Conservation (phyloP, 1,140 invertebrate genomes). For the Periplaneta americana region DNA sequence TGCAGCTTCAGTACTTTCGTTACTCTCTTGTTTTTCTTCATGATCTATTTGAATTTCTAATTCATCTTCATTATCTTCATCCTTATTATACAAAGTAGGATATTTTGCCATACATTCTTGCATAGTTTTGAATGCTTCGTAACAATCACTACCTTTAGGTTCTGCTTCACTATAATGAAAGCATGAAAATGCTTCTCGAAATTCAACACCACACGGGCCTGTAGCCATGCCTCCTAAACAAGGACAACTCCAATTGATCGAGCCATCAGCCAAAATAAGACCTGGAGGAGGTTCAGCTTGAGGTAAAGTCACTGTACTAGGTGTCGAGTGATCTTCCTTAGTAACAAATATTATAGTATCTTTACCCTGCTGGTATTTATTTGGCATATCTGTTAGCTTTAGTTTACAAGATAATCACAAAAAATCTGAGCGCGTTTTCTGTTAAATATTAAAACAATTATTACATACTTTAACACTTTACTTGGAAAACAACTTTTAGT, state of each 20-base stretch:
- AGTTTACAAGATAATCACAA: neutral
- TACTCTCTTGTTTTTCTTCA: neutral
- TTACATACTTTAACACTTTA: neutral
- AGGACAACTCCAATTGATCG: constrained; percentile 96
- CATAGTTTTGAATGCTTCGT: constrained; percentile 85
- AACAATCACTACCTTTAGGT: constrained; percentile 85
- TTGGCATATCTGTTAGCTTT: constrained; percentile 34
- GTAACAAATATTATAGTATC: constrained; percentile 80
- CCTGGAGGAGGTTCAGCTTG: constrained; percentile 69
- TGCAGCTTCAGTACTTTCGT: neutral
- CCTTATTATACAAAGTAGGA: constrained; percentile 77
- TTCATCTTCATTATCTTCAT: constrained; percentile 26
- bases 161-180: constrained; percentile 80
- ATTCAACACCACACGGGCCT: constrained; percentile 89
- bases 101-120: constrained; percentile 88
- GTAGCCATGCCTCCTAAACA: constrained; percentile 94
- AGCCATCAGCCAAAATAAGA: constrained; percentile 77
- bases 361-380: constrained; percentile 55
- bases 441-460: neutral
- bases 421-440: neutral
- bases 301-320: constrained; percentile 65
- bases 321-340: constrained; percentile 68
- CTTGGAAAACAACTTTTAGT: neutral
- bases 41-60: neutral
- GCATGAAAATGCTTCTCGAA: constrained; percentile 90